Conservation (phyloP, 1,140 invertebrate genomes). For the Oryzaephilus surinamensis region DNA sequence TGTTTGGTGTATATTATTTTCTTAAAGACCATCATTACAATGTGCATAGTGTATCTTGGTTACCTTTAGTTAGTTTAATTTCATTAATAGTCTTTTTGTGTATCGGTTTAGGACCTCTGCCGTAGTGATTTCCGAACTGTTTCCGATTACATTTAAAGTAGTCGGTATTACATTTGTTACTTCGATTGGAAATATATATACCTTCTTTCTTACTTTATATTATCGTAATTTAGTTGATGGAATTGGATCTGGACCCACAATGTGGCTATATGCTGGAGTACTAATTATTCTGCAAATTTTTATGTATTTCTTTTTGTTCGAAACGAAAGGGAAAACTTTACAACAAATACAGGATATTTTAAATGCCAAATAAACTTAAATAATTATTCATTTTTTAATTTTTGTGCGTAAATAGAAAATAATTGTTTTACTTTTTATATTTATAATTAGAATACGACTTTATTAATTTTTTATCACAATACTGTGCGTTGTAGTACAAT, state of each 20-base stretch:
- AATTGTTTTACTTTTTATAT: too few relatives aligned
- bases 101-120: slow-evolving; percentile 63
- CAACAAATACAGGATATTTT: slow-evolving; percentile 33
- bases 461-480: too few relatives aligned
- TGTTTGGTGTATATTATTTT: slow-evolving; percentile 25
- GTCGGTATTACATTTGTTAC: slow-evolving; percentile 57
- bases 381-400: too few relatives aligned
- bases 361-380: background rate
- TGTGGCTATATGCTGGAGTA: slow-evolving; percentile 66
- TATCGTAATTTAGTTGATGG: slow-evolving; percentile 51
- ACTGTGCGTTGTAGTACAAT: too few relatives aligned
- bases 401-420: too few relatives aligned
- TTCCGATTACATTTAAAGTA: slow-evolving; percentile 64
- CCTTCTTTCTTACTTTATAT: slow-evolving; percentile 70
- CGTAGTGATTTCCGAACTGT: slow-evolving; percentile 72
- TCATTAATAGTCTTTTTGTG: slow-evolving; percentile 24
- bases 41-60: slow-evolving; percentile 16
- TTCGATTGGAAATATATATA: slow-evolving; percentile 68
- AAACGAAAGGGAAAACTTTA: slow-evolving; percentile 23
- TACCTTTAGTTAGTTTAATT: slow-evolving; percentile 22
- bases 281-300: slow-evolving; percentile 47
- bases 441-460: too few relatives aligned
- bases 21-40: slow-evolving; percentile 19
- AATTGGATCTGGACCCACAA: slow-evolving; percentile 56
- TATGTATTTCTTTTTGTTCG: slow-evolving; percentile 36